Evolutionary conservation across 2,888 invertebrate species (phyloP), one percentile per base, ranked within the genome.

Genomic region (Plagiodera versicolora): DNA sequence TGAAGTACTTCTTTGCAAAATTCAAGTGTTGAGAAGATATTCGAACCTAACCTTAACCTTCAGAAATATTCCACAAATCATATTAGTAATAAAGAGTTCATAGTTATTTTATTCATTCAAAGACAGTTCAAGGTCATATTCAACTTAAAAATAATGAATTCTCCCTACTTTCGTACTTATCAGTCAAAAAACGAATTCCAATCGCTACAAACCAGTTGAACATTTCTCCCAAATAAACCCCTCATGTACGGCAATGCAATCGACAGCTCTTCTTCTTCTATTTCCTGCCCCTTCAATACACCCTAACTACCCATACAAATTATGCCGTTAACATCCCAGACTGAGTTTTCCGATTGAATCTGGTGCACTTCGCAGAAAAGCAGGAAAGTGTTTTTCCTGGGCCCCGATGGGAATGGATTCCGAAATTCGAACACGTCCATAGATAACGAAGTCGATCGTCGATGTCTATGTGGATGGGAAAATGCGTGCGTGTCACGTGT

Each of bases 281-380:
- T 71, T 74, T 74, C 74, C 74, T 69, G 72, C 68, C 72, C 70
- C 72, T 71, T 72, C 73, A 74, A 74, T 74, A 71, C 70, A 71
- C 67, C 67, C 69, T 72, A 73, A 74, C 72, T 70, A 72, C 70
- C 69, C 66, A 67, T 71, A 70, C 72, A 72, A 72, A 72, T 73
- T 73, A 72, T 71, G 68, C 70, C 70, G 70, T 72, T 73, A 72
- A 73, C 70, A 72, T 66, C 67, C 62, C 59, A 63, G 57, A 65
- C 53, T 61, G 63, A 63, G 58, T 65, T 63, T 67, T 67, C 60
- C 64, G 58, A 63, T 67, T 65, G 58, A 63, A 58, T 61, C n/a
- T 53, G 53, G 24, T 53, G 45, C 53, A 44, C 53, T 53, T 53
- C 14, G 44, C 53, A 53, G 53, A 19, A 16, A 53, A 53, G 44